Conservation (phyloP, 2,888 invertebrate genomes). For the Xylocampa areola region DNA sequence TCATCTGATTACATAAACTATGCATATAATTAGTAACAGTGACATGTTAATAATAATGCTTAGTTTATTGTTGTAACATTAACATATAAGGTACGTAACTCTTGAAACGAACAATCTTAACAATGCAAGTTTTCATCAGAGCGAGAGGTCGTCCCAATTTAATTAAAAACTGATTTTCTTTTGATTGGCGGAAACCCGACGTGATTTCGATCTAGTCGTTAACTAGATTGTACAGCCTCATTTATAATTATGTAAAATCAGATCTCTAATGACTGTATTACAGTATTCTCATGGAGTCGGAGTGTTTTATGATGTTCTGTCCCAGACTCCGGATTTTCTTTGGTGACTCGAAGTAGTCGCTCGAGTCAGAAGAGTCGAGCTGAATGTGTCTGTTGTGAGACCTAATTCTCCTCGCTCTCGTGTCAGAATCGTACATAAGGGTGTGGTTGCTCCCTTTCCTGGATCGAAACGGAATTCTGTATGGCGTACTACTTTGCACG, state of each 20-base stretch:
- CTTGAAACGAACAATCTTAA: constrained; percentile 17
- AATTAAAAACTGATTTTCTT: constrained; percentile 32
- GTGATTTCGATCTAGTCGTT: constrained; percentile 65
- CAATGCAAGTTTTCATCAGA: constrained; percentile 11
- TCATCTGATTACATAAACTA: constrained; percentile 9
- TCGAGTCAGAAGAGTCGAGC: constrained; percentile 82
- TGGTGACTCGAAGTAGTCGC: constrained; percentile 75
- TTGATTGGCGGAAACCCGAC: constrained; percentile 50
- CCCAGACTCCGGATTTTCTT: constrained; percentile 76
- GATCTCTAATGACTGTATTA: constrained; percentile 66
- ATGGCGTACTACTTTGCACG: constrained; percentile 85
- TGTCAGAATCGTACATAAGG: constrained; percentile 84
- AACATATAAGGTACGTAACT: constrained; percentile 4
- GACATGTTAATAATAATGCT: constrained; percentile 8
- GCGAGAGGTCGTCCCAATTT: constrained; percentile 24
- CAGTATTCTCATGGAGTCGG: constrained; percentile 86
- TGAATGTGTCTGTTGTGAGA: constrained; percentile 71
- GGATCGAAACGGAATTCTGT: constrained; percentile 77
- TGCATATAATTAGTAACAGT: constrained; percentile 18
- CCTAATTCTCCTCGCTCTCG: constrained; percentile 75
- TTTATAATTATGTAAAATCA: constrained; percentile 61
- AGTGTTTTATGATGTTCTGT: constrained; percentile 81
- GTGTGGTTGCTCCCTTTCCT: constrained; percentile 76
- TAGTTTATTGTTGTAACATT: background rate
- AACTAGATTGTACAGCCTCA: constrained; percentile 78